Evolutionary conservation across 2,113 vertebrate genomes (phyloP), one percentile per base, ranked within the genome.

Genomic region (Elgaria multicarinata): DNA sequence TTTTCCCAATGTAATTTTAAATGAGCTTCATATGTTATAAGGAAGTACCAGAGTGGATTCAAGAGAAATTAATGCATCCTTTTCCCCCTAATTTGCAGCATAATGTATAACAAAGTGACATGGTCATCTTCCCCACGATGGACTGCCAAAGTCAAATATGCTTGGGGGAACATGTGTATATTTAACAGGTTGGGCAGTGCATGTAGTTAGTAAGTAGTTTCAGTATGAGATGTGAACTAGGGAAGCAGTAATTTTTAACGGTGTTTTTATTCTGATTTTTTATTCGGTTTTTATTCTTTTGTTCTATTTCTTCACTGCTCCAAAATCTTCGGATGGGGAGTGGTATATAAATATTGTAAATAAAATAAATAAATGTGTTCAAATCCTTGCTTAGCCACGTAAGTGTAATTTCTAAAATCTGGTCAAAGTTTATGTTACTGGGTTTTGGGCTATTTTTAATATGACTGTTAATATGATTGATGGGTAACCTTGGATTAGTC

Each of bases 1-100:
- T 86, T 75, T 87, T 76, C 81, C 58, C 77, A 89, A 87, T 92
- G 62, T 0, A 0, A 83, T 62, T 64, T 80, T 82, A 77, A 53
- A 42, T 4, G 31, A 82, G 39, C 28, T 46, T 77, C 55, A 44
- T 77, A 64, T 42, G 26, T 88, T 44, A 74, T 82, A 42, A 33
- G 24, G 67, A 53, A 87, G 28, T 24, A 44, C 50, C 77, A 72
- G 50, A 72, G 28, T 13, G 16, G 36, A 88, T 71, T 24, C 10
- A 55, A 55, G 50, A 81, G 50, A 81, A 31, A n/a, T n/a, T 75
- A 33, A 42, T 64, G 9, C 10, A 36, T 46, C 42, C 16, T 28
- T 86, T 62, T 36, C 22, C 13, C 14, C 6, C 33, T 36, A 39
- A 78, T 55, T 62, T 62, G 39, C 20, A 75, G 78, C 22, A 36